Evolutionary conservation across 2,888 invertebrate genomes (phyloP).

Genomic region (Patella depressa): DNA sequence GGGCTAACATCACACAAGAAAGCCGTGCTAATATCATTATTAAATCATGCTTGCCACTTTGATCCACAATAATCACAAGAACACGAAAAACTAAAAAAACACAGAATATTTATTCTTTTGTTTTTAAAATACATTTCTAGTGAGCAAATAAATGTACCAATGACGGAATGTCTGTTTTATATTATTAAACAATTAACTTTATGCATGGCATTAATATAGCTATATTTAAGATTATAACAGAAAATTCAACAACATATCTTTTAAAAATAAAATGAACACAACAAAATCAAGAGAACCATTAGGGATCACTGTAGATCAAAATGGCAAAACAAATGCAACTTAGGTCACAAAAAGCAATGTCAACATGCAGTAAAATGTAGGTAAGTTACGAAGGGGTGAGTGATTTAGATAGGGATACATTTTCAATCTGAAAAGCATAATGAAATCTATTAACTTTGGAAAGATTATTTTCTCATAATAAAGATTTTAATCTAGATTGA

Average conservation of each 20-base stretch:
- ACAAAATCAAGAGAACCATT: slow-evolving; percentile 50
- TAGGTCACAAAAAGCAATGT: slow-evolving; percentile 2
- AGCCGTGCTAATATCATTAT: too few relatives aligned
- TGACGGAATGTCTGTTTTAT: too few relatives aligned
- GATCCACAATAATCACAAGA: slow-evolving; percentile 38
- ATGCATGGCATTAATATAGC: too few relatives aligned
- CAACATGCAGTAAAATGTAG: neutral
- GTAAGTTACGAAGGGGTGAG: neutral
- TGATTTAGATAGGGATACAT: neutral
- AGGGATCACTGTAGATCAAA: slow-evolving; percentile 48
- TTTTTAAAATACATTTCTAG: slow-evolving; percentile 22
- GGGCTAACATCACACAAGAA: too few relatives aligned
- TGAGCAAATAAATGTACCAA: too few relatives aligned
- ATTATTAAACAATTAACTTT: too few relatives aligned
- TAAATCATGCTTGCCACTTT: slow-evolving; percentile 37
- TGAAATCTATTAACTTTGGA: too few relatives aligned
- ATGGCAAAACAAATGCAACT: slow-evolving; percentile 13
- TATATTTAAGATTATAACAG: too few relatives aligned
- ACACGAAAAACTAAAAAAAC: slow-evolving; percentile 13
- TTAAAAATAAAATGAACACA: slow-evolving; percentile 22
- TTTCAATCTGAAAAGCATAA: too few relatives aligned
- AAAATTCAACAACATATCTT: too few relatives aligned
- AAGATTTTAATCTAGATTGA: too few relatives aligned
- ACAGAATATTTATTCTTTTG: slow-evolving; percentile 12
- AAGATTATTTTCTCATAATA: too few relatives aligned